Base-by-base conservation (phyloP, 2,113 vertebrate genomes). In the Craseonycteris thonglongyai region DNA sequence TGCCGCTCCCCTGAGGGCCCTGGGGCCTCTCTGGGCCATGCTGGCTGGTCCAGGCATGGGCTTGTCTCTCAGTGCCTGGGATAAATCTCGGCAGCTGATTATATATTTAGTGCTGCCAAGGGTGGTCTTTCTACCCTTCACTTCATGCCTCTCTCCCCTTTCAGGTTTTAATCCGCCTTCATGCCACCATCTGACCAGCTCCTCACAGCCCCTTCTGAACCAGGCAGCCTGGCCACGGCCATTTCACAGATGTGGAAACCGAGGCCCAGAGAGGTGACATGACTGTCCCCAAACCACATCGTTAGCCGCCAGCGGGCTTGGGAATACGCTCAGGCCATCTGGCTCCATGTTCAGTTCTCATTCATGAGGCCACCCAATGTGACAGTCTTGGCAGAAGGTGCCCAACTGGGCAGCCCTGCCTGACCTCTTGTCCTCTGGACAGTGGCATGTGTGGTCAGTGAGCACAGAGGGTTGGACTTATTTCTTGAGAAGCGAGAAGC, bases 1-100 rank as follows among this genome's bases (percentile, higher is more conserved):
- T 33, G 66, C 54, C 72, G 84, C 24, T 94, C 91, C 83, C 95
- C 10, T 42, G 95, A 72, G 94, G 81, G 56, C n/a, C 68, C n/a
- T 0, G 14, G 75, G 76, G 74, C 22, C 19, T 38, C 75, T 82
- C 81, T 45, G 88, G 59, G 91, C 94, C 33, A 33, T 79, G n/a
- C 40, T 15, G 45, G 76, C 88, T 72, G 40, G 40, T 42, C 75
- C 21, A 7, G 30, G 19, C 11, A 1, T 56, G 42, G 40, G 74
- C 49, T 91, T 51, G 72, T 75, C 66, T 38, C 78, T 58, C 47
- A 2, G 63, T 33, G 54, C 15, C 1, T 2, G 59, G 84, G 69
- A 21, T 18, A 24, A 6, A 45, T 63, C 6, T 0, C 30, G 15
- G 63, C 61, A 4, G 6, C 22, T 4, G 51, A 26, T 5, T 13